Base-by-base conservation (phyloP, 2,888 invertebrate genomes). In the Drosophila koepferae region DNA sequence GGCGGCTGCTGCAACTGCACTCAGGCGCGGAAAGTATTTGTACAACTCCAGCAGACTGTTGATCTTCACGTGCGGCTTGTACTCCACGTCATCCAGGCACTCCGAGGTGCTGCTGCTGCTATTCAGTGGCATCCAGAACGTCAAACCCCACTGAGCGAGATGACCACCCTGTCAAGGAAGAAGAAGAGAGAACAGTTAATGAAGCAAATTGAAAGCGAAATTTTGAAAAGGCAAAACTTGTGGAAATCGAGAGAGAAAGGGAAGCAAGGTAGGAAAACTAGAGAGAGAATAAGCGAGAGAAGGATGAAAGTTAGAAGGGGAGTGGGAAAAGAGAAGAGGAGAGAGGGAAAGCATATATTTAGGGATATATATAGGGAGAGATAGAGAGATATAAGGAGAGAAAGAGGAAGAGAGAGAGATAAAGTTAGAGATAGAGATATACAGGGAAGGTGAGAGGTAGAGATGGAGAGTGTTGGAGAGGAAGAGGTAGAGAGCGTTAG, bases 101-200 rank as follows among this genome's bases (percentile, higher is more conserved):
- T 84, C 79, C 1, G 79, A 69, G 3, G 86, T 81, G 31, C 74
- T 70, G 65, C 75, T 80, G 74, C 81, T 85, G 69, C 69, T 79
- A 53, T 82, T 91, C 49, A 96, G 92, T 36, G 97, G 96, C 80
- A 97, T 94, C 97, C 97, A 97, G 23, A 97, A 96, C 0, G 97
- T 97, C 40, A 96, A 96, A 16, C 96, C 96, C 70, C 97, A 92
- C 81, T 96, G 95, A 40, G 97, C 97, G 92, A 96, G 94, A 86
- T 95, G 95, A 36, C 96, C 97, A 72, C 97, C 97, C 95, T 95
- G 53, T 2, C 48, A 40, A 31, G 36, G 0, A 20, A 14, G 3
- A n/a, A 48, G 23, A 51, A 18, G 34, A 51, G 28, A 34, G 18
- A 34, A 12, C 2, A 12, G 49, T 49, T 49, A 31, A n/a, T 49